These are phyloP conservation scores for Iguana delicatissima DNA, from an alignment of 2,797 vertebrate species.

Conservation along the genomic window DNA sequence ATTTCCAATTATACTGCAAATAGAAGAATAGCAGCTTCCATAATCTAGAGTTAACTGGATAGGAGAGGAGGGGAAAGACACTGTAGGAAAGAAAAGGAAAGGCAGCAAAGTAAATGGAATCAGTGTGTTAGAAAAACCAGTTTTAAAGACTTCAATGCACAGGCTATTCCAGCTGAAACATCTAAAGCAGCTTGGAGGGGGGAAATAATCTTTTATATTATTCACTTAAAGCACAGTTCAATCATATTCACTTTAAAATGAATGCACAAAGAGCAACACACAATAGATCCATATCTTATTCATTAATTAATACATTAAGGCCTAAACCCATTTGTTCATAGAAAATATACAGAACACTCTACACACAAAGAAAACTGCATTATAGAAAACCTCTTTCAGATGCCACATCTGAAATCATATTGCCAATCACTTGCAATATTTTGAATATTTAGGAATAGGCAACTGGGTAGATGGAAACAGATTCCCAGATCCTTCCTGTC, in stretches of 20 bases:
- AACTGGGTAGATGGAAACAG: neutral
- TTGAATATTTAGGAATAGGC: neutral
- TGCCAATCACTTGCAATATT: neutral
- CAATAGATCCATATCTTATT: neutral
- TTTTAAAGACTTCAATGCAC: neutral
- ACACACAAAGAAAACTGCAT: neutral
- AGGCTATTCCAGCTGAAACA: neutral
- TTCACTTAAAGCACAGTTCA: slow-evolving; percentile 29
- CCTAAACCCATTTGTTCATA: neutral
- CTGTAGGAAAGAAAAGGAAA: neutral
- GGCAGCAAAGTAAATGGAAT: slow-evolving; percentile 34
- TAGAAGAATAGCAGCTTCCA: slow-evolving; percentile 32
- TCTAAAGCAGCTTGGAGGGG: neutral
- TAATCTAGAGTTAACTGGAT: slow-evolving; percentile 20
- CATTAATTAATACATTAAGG: slow-evolving; percentile 3
- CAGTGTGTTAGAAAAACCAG: slow-evolving; percentile 14
- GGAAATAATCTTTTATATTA: slow-evolving; percentile 21
- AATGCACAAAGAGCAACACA: neutral
- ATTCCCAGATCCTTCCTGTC: neutral
- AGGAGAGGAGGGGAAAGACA: slow-evolving; percentile 28
- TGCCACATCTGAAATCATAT: neutral
- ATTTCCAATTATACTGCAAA: slow-evolving; percentile 41
- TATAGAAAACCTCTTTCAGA: neutral
- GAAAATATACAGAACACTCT: neutral
- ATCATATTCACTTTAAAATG: slow-evolving; percentile 4